Base-by-base conservation (phyloP, 2,113 vertebrate genomes). In the Geothlypis trichas region DNA sequence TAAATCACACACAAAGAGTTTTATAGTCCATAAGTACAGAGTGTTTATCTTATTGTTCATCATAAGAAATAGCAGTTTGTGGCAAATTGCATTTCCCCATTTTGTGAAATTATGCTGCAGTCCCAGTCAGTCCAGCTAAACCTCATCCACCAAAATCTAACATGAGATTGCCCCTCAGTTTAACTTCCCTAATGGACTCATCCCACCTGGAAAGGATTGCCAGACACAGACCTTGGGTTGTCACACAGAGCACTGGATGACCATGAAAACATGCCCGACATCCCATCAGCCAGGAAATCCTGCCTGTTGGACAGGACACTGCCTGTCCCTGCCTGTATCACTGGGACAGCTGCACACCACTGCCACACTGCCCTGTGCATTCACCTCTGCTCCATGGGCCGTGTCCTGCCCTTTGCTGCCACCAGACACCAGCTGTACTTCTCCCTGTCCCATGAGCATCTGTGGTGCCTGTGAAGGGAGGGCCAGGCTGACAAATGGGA, bases 361-460 rank as follows among this genome's bases (percentile, higher is more conserved):
- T 0, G n/a, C 19, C 57, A 27, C 0, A 0, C 52, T 24, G 54
- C 54, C 15, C 47, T 57, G 46, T 15, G n/a, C 46, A 15, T 49
- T 62, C 68, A 11, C 37, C n/a, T 54, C 69, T 2, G 6, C 46
- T 35, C 59, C 1, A 0, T 10, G 57, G 86, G 58, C 37, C 0
- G 0, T 2, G 41, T 39, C 59, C 72, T 61, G 30, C 41, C 51
- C 57, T 49, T 62, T 54, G 46, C 76, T 71, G 30, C n/a, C 57
- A 61, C 46, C 37, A 54, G 55, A 49, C 55, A 37, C 33, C 23
- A 44, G 68, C 42, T 51, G 11, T 9, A 18, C 15, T 30, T 31
- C 26, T 51, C 57, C 57, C 27, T 51, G 15, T 24, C 54, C 13
- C 1, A 1, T 4, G 15, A 82, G 49, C 62, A 66, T 31, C 44